These are phyloP conservation scores for Holothuria glaberrima DNA, from an alignment of 35 echinoderm and acorn worm species.

Conservation along the genomic window DNA sequence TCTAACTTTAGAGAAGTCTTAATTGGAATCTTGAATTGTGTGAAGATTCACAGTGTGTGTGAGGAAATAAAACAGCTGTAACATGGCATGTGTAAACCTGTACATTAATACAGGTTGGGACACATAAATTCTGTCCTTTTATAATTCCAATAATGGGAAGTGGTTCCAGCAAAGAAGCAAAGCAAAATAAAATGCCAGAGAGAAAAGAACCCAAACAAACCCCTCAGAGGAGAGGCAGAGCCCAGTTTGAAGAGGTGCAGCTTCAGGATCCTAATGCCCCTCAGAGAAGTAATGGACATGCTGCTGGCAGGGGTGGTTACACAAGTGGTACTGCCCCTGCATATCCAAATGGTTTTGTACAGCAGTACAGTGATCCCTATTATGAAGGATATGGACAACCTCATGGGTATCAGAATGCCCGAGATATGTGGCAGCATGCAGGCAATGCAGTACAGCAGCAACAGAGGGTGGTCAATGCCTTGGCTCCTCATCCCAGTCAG, in stretches of 20 bases:
- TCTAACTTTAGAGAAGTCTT: too few species aligned
- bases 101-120: background rate
- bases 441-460: constrained; percentile 60
- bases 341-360: constrained; percentile 14
- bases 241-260: constrained; percentile 80
- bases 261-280: constrained; percentile 74
- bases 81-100: background rate
- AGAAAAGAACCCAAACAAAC: constrained; percentile 36
- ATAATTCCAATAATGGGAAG: constrained; percentile 69
- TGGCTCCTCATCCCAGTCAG: constrained; percentile 63
- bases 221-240: constrained; percentile 48
- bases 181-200: constrained; percentile 71
- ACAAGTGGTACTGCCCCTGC: constrained; percentile 10
- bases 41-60: too few species aligned
- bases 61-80: too few species aligned
- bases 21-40: too few species aligned
- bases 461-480: constrained; percentile 62
- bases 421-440: constrained; percentile 78
- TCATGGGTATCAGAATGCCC: constrained; percentile 50
- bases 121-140: background rate
- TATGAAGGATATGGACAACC: constrained; percentile 39
- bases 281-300: background rate
- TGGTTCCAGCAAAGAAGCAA: constrained; percentile 73
- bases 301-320: constrained; percentile 10
- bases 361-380: background rate